These are phyloP conservation scores for Caenorhabditis virilis DNA, from an alignment of 2,888 invertebrate species.

Conservation along the genomic window DNA sequence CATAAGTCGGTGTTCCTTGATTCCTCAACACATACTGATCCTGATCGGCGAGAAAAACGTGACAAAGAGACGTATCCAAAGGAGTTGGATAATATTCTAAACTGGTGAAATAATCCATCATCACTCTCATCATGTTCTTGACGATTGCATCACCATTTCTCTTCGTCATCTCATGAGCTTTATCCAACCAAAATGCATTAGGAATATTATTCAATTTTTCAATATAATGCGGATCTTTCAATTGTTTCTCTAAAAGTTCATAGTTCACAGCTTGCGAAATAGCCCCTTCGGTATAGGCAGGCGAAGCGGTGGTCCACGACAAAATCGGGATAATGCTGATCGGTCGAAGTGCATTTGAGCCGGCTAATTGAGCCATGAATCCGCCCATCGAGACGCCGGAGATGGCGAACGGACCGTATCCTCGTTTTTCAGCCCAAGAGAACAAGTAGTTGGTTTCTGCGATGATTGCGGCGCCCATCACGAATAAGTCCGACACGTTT, in stretches of 20 bases:
- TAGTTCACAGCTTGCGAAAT: constrained; percentile 40
- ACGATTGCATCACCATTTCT: constrained; percentile 29
- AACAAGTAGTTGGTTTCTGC: constrained; percentile 85
- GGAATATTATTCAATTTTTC: constrained; percentile 42
- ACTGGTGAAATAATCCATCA: constrained; percentile 99
- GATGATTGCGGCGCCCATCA: constrained; percentile 96
- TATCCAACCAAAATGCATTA: constrained; percentile 42
- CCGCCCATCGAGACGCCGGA: constrained; percentile 76
- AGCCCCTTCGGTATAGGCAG: constrained; percentile 76
- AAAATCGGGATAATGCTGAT: constrained; percentile 87
- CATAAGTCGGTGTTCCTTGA: constrained; percentile 36
- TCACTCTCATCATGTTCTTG: constrained; percentile 81
- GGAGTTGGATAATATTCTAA: constrained; percentile 85
- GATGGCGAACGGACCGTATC: constrained; percentile 88
- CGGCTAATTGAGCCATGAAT: constrained; percentile 96
- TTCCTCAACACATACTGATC: constrained; percentile 56
- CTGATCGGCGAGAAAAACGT: constrained; percentile 75
- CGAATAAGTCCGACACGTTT: constrained; percentile 95
- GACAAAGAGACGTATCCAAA: constrained; percentile 85
- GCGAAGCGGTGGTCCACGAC: constrained; percentile 95
- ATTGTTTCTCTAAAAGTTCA: constrained; percentile 28
- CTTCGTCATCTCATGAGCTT: constrained; percentile 28
- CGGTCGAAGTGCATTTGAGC: constrained; percentile 93
- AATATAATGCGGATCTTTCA: constrained; percentile 37
- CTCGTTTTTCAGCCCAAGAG: constrained; percentile 89